A percentile compares a stretch with the other conserved stretches of the same genome.
These are phyloP conservation scores for Donacobius atricapilla DNA, from an alignment of 2,113 vertebrate genomes.

Conservation along the genomic window DNA sequence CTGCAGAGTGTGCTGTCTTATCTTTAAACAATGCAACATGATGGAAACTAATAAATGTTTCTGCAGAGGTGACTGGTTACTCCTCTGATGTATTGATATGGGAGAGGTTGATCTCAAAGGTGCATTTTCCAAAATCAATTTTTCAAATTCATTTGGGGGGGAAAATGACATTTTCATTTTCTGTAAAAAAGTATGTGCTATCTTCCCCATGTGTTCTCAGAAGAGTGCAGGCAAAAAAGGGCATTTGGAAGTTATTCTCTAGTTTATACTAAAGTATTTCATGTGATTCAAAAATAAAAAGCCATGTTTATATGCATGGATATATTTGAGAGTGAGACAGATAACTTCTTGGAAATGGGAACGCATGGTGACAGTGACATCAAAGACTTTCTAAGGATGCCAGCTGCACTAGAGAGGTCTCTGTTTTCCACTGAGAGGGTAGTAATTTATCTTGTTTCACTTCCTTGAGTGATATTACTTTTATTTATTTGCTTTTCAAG, in stretches of 20 bases:
- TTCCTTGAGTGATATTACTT: neutral
- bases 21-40: constrained; percentile 33
- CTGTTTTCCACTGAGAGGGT: neutral
- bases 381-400: neutral
- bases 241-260: constrained; percentile 52
- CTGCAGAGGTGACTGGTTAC: neutral
- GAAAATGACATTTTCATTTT: constrained; percentile 47
- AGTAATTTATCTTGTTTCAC: neutral
- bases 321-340: neutral
- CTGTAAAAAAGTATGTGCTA: neutral
- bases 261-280: neutral
- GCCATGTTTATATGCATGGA: neutral
- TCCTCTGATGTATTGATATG: neutral
- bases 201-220: neutral
- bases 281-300: constrained; percentile 26
- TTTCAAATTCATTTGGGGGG: constrained; percentile 31
- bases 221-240: neutral
- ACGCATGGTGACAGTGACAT: neutral
- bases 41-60: constrained; percentile 42
- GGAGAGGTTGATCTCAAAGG: neutral
- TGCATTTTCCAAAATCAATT: neutral
- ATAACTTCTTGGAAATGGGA: neutral
- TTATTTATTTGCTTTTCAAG: neutral
- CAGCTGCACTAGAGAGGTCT: neutral
- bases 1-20: neutral